Base-by-base conservation (phyloP, 2,113 vertebrate genomes). In the Parus major region DNA sequence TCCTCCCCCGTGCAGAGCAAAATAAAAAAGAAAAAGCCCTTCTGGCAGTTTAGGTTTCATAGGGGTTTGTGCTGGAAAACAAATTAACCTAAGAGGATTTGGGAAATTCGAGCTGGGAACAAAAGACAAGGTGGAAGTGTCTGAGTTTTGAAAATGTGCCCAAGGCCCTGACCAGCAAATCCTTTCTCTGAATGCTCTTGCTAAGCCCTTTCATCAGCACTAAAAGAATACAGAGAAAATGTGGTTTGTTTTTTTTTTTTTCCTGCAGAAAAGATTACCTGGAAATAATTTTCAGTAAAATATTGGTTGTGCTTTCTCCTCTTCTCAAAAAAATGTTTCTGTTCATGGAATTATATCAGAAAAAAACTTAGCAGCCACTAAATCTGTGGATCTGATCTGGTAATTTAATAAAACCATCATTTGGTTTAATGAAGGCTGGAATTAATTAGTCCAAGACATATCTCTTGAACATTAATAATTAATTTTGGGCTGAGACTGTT, bases 71-170 rank as follows among this genome's bases (percentile, higher is more conserved):
- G 8, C 79, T 87, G 82, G 82, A 77, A 92, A 96, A 86, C 39
- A 92, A 95, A 93, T 93, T 64, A 92, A 70, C 33, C 82, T 68
- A 52, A 80, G 85, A 88, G 88, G 93, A 80, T 93, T 95, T 95
- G 89, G 31, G 69, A 78, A 96, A 90, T 63, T 53, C 42, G 82
- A 96, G 88, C 68, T 49, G 29, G 60, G 47, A 81, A 27, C 68
- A 64, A 79, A 94, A 88, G 77, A 77, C 93, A 83, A 93, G 84
- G 87, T 79, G 87, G 70, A 91, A 88, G 75, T 35, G 68, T 70
- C 75, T 73, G 76, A 81, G 16, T 53, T 80, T 81, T 88, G 79
- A 88, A 56, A 80, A 24, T 2, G 44, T n/a, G 76, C 87, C 88
- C 36, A 28, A 76, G 83, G 42, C 53, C 61, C 29, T 35, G 41